Evolutionary conservation across 2,113 vertebrate species (phyloP), one percentile per base, ranked within the genome.

Genomic region (Lepidothrix coronata): DNA sequence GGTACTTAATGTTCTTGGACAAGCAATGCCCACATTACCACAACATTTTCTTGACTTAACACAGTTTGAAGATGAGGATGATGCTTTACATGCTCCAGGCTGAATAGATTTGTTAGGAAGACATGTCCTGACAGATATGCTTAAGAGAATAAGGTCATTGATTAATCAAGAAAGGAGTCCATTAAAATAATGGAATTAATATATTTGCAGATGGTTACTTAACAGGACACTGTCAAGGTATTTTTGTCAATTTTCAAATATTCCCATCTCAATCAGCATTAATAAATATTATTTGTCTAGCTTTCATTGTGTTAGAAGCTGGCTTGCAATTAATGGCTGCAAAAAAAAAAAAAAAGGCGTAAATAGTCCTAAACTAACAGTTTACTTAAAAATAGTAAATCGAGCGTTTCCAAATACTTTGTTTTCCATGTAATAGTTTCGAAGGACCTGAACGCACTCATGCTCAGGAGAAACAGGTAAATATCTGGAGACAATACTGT

Each of bases 1-100:
- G 67, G 92, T 89, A 97, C 97, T 96, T 97, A 96, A 91, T 96
- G 97, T 97, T 97, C 97, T 98, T 93, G 95, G 98, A 98, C 97
- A 97, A 97, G 88, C 43, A 19, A 92, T 93, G 94, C 91, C 96
- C 89, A 96, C 81, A 96, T 87, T 95, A 97, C 91, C 94, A 97
- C 79, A 96, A 96, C 71, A 81, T 82, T 97, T 96, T 92, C 87
- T 94, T 95, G 94, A 97, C 84, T 91, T 96, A 96, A 96, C 57
- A 86, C 77, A 93, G 90, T 94, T 94, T 94, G 92, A 96, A 97
- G 96, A 93, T 90, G 88, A 96, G 79, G 92, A 92, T 92, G 88
- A 97, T 88, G 97, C 63, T 72, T 96, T 78, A 55, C 31, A 70
- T 68, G 66, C 95, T 92, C 80, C 86, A 93, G 93, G 96, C 88